Evolutionary conservation across 2,113 vertebrate genomes (phyloP), one percentile per base, ranked within the genome.

Genomic region (Struthidea cinerea): DNA sequence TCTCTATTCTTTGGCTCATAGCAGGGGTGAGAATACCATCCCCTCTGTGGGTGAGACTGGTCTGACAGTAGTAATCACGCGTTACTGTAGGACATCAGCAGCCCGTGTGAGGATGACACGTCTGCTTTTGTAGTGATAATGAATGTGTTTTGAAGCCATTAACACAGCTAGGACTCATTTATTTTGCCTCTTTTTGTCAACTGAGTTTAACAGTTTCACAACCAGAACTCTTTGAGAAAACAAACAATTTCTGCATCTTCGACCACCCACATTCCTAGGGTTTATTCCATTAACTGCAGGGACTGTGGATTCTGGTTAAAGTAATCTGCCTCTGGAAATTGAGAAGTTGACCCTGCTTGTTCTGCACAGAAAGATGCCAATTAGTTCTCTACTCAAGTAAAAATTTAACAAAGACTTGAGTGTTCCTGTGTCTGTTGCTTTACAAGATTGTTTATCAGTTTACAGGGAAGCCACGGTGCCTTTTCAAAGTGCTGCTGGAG

Each of bases 401-500:
- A 95, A 93, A 70, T 83, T 85, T 53, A 89, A 69, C 91, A 90
- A 96, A 97, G 87, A 42, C 86, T 93, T 80, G 78, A 59, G 52
- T 77, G 70, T 95, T 91, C 60, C 88, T 63, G 56, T 49, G 69
- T 60, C 82, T 89, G 87, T 83, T 97, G 87, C 90, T 94, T 88
- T 83, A 92, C 74, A 77, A 81, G 84, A 87, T 84, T 91, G 80
- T 95, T 96, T 88, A 97, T 95, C 91, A 94, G 70, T 94, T 94
- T 96, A 81, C 80, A 52, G 57, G 79, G 79, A 89, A 73, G 50
- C 44, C 59, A 41, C 1, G 0, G 55, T 75, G 88, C 63, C 80
- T 95, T 96, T 96, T 92, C 83, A 89, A 80, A 92, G 86, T 65
- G 88, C 80, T 96, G 80, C 90, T 95, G 94, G 96, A 95, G 91